Evolutionary conservation across 2,113 vertebrate species (phyloP).

Genomic region (Crocuta crocuta): DNA sequence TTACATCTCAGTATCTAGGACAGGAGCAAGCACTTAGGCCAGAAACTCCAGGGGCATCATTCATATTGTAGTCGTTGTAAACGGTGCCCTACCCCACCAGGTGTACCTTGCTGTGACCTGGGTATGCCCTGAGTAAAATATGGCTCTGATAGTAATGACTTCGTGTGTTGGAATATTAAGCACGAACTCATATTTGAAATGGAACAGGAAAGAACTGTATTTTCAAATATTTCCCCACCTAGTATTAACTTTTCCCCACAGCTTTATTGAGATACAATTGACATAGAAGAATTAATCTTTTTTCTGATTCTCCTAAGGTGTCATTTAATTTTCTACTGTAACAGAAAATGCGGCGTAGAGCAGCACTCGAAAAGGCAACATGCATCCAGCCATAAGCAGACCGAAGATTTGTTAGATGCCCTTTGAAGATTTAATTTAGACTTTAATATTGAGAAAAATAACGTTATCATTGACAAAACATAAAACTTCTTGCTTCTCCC

Average conservation of each 20-base stretch:
- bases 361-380: conserved; percentile 18
- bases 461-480: conserved; percentile 53
- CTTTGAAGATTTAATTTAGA: conserved; percentile 51
- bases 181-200: conserved; percentile 45
- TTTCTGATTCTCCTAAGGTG: background rate
- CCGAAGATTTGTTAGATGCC: conserved; percentile 23
- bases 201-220: background rate
- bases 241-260: background rate
- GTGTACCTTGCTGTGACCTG: background rate
- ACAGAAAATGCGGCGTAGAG: conserved; percentile 38
- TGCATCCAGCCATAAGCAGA: background rate
- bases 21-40: background rate
- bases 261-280: background rate
- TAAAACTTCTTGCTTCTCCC: background rate
- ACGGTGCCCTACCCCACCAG: no score
- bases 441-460: conserved; percentile 65
- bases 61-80: background rate
- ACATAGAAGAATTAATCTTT: background rate
- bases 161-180: background rate
- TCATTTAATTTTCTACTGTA: conserved; percentile 44
- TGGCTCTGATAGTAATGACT: conserved; percentile 7
- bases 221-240: background rate
- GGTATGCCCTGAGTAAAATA: conserved; percentile 7
- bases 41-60: background rate
- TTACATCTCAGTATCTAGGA: background rate